Evolutionary conservation across 2,888 invertebrate species (phyloP), one percentile per base, ranked within the genome.

Genomic region (Lomographa bimaculata): DNA sequence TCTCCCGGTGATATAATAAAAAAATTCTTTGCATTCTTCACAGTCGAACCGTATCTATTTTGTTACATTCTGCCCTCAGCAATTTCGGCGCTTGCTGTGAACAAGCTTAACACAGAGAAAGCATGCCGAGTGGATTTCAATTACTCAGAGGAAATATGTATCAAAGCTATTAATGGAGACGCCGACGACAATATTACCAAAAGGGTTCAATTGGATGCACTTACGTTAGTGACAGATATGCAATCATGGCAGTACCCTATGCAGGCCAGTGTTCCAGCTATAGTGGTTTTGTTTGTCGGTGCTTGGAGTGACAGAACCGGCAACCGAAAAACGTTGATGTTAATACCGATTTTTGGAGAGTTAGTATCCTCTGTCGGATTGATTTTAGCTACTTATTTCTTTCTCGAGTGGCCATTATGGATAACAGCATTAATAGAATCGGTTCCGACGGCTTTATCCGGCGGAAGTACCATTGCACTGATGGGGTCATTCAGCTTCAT

Each of bases 11-110:
- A 54, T 26, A 47, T 53, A 27, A 43, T 78, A 1, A 54, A 52
- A 41, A 64, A 49, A 7, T 39, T 66, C 18, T 50, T 80, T 3
- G 60, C 50, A 2, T 80, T 76, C 48, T 75, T 93, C 7, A 93
- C 93, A 0, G 92, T 93, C 1, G 93, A 93, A 68, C 93, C 93
- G 0, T 91, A 92, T 59, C 65, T 93, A 26, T 73, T 92, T 3
- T 92, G 91, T 49, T 93, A 92, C 57, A 82, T 93, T 10, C 76
- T 93, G 63, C 93, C 93, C 5, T 89, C 81, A 52, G 84, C 91
- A 0, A 75, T 92, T 46, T 93, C 94, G 0, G 90, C 91, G 10
- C 63, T 91, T 1, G 89, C 91, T 4, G 73, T 91, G 1, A 79
- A 82, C 33, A 86, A 89, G 48, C 64, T 92, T 1, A 90, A 91